Conservation (phyloP, 1,140 invertebrate species). For the Brachionus sp. region DNA sequence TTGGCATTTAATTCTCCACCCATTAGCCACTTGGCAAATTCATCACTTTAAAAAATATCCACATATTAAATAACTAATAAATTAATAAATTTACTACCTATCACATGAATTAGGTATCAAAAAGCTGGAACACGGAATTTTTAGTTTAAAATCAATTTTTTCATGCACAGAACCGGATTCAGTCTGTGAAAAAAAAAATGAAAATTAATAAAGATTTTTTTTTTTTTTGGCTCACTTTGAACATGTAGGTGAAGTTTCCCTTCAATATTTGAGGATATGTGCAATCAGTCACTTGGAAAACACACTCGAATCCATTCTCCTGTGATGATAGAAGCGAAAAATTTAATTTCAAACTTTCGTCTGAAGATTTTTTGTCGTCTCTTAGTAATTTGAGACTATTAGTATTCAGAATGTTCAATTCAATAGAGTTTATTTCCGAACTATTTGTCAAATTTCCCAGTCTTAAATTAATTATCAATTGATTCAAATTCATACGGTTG, state of each 20-base stretch:
- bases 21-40: slow-evolving; percentile 6
- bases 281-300: slow-evolving; percentile 17
- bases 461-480: slow-evolving; percentile 16
- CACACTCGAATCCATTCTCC: not conserved
- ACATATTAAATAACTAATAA: too few species aligned
- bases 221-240: not conserved
- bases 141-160: slow-evolving; percentile 42
- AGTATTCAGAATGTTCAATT: slow-evolving; percentile 12
- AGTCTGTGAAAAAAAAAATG: not conserved
- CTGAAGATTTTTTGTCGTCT: not conserved
- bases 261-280: not conserved
- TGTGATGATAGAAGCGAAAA: not conserved
- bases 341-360: not conserved
- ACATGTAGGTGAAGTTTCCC: slow-evolving; percentile 20
- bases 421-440: slow-evolving; percentile 18
- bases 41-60: too few species aligned
- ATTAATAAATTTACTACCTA: not conserved
- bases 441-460: not conserved
- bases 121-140: slow-evolving; percentile 18
- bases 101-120: not conserved
- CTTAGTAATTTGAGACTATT: not conserved
- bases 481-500: slow-evolving; percentile 33
- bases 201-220: not conserved
- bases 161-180: slow-evolving; percentile 23
- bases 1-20: not conserved